phyloP scores from a whole-genome alignment of 2,797 vertebrate species.

The Chaetodon trifasciatus region DNA sequence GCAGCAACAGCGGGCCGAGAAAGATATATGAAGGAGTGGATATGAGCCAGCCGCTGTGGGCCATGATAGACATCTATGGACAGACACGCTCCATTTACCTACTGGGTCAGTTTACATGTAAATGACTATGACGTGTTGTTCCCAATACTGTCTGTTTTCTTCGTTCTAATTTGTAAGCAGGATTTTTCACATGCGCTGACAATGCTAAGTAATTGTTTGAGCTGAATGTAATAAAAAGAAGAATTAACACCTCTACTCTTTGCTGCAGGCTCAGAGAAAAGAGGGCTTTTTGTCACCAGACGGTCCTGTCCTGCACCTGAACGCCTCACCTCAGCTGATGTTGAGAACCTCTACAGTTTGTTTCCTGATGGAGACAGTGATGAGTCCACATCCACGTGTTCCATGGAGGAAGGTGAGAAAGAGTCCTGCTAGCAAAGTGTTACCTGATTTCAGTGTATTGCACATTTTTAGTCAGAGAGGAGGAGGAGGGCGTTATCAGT shows the following conservation, averaged over 20 bases:
- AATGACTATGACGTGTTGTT: neutral
- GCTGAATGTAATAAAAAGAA: too few relatives aligned
- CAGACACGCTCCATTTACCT: slow-evolving; percentile 84
- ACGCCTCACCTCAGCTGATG: neutral
- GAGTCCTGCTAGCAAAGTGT: neutral
- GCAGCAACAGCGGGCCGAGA: neutral
- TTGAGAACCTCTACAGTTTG: neutral
- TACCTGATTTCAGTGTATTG: neutral
- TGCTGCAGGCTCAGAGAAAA: slow-evolving; percentile 80
- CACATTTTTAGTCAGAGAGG: neutral
- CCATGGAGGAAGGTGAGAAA: slow-evolving; percentile 36
- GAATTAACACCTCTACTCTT: neutral
- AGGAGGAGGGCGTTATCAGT: neutral
- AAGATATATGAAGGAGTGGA: slow-evolving; percentile 67
- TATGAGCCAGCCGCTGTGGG: slow-evolving; percentile 84
- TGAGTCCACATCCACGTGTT: neutral
- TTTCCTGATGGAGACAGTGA: neutral
- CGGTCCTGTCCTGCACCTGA: slow-evolving; percentile 73
- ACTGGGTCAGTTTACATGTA: slow-evolving; percentile 77
- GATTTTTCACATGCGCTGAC: neutral
- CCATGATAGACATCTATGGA: slow-evolving; percentile 89
- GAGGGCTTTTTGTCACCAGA: rapidly evolving
- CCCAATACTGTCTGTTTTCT: neutral
- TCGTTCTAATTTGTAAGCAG: neutral
- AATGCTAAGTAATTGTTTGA: neutral